Percentiles rank a stretch among this genome's conserved stretches.
Conservation (phyloP, 2,113 vertebrate species). For the Cavia aperea region DNA sequence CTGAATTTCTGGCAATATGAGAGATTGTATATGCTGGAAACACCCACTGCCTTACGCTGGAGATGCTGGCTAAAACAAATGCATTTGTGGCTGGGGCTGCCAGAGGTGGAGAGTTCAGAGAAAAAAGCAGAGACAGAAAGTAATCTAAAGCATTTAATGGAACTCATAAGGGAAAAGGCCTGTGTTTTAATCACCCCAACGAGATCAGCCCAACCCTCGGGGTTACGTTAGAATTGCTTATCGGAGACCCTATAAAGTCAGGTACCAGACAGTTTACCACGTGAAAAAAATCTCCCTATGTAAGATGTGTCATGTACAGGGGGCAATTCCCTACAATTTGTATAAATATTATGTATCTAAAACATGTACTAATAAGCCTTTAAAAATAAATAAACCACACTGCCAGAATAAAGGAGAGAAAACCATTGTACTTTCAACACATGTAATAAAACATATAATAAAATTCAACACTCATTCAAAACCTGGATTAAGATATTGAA, state of each 20-base stretch:
- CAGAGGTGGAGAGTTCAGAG: not conserved
- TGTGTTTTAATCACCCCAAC: not conserved
- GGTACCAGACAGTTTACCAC: not conserved
- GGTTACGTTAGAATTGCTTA: not conserved
- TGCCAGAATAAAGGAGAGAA: not conserved
- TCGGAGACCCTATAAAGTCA: not conserved
- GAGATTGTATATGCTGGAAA: not conserved
- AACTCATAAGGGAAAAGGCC: not conserved
- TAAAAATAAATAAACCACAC: not conserved
- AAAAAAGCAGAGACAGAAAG: not conserved
- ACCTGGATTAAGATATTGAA: not conserved
- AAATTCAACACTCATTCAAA: not conserved
- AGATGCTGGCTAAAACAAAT: too few relatives aligned
- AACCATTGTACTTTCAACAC: not conserved
- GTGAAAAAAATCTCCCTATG: not conserved
- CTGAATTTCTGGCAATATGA: not conserved
- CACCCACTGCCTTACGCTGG: accelerated
- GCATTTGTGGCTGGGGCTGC: not conserved
- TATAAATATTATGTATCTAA: not conserved
- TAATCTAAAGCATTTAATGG: not conserved
- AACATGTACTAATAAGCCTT: not conserved
- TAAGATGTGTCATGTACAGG: not conserved
- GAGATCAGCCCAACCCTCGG: too few relatives aligned
- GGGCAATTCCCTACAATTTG: not conserved
- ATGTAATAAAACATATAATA: not conserved